Base-by-base conservation (phyloP, 2,888 invertebrate genomes). In the Netelia melanura region DNA sequence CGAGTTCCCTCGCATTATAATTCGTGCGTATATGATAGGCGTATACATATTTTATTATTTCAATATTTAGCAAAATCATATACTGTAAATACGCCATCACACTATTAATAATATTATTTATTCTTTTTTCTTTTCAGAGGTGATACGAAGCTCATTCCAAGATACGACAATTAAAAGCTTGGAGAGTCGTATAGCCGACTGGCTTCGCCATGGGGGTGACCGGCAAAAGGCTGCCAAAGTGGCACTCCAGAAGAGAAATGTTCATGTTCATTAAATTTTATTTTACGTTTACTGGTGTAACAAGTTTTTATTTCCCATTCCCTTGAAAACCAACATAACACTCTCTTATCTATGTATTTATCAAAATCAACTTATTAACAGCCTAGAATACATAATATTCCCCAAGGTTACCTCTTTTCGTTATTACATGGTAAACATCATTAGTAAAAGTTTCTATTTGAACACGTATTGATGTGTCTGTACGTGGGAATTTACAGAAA, bases 141-240 rank as follows among this genome's bases (percentile, higher is more conserved):
- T 67, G 23, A 67, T 67, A 2, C 44, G 67, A 17, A 8, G 10
- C 3, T 3, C 67, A 3, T 67, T 67, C 9, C 9, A n/a, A 0
- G 67, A 11, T 3, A 21, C 67, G 1, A 67, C 11, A 1, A 21
- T 44, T 0, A 21, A 11, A 9, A 5, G 0, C 1, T 14, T 70
- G 2, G 30, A 70, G 14, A 43, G 25, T 2, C 52, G 52, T 21
- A 70, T 70, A 5, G 67, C 67, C 17, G 70, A 54, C 2, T 70
- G 54, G 70, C 30, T 70, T 25, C 70, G 70, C 8, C 70, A 54
- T 14, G 70, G 30, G 0, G 54, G 70, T 8, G 70, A 70, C 9
- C 23, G 70, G 17, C 56, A 9, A 2, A 52, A 52, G 3, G 25
- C 25, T 25, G 25, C 25, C 2, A 25, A 25, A 25, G 25, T 25